Percentiles rank a stretch among this genome's conserved stretches.
phyloP scores from a whole-genome alignment of 1,140 invertebrate species.

The Drosophila seguyi region DNA sequence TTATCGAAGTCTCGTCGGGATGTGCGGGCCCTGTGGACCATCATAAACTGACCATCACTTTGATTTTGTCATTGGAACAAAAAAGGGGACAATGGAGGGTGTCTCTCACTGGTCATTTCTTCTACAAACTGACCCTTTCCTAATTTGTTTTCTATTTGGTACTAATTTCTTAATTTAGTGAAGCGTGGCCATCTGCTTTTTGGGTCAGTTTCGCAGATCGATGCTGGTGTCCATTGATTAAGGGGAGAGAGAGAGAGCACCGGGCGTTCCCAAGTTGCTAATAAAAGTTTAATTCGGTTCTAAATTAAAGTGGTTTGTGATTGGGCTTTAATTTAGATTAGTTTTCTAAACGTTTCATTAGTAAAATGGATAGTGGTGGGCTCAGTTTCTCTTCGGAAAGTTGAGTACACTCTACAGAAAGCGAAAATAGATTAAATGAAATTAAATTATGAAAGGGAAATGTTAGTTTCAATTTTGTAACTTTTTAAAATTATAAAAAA shows the following conservation, averaged over 20 bases:
- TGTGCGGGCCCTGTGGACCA: conserved; percentile 61
- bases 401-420: neutral
- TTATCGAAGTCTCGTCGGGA: conserved; percentile 40
- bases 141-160: conserved; percentile 82
- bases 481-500: too few species aligned
- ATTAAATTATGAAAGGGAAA: too few species aligned
- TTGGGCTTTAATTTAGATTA: conserved; percentile 48
- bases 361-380: conserved; percentile 25
- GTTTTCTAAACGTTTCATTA: conserved; percentile 67
- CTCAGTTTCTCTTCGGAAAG: neutral
- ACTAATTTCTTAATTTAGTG: conserved; percentile 80
- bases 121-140: conserved; percentile 66
- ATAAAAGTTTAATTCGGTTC: conserved; percentile 77
- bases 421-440: neutral
- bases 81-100: conserved; percentile 5
- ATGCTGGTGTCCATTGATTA: conserved; percentile 69
- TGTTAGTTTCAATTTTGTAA: too few species aligned
- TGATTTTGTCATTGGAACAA: conserved; percentile 64
- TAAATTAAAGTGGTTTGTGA: conserved; percentile 56
- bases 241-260: conserved; percentile 3
- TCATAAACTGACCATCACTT: conserved; percentile 78
- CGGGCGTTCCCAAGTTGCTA: conserved; percentile 56
- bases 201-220: conserved; percentile 47
- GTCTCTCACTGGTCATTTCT: conserved; percentile 33
- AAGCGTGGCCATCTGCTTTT: conserved; percentile 41